Evolutionary conservation across 1,140 invertebrate species (phyloP).

Genomic region (Phymastichus coffea): DNA sequence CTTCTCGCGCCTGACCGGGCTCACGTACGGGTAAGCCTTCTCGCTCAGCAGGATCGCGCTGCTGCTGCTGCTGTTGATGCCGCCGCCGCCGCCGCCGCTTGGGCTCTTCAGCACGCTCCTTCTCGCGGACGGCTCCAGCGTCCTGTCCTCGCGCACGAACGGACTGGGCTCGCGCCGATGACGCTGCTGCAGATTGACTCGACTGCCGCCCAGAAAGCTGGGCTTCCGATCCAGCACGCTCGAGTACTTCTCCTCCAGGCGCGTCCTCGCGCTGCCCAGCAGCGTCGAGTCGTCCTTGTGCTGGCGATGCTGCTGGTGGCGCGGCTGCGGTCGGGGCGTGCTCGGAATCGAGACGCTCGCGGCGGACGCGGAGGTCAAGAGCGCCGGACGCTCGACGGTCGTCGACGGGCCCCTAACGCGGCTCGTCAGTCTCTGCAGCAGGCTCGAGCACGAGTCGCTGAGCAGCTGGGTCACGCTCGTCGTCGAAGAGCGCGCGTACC

Average conservation of each 20-base stretch:
- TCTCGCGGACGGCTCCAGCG: constrained; percentile 60
- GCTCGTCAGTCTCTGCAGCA: constrained; percentile 75
- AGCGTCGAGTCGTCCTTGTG: neutral
- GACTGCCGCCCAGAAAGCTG: constrained; percentile 14
- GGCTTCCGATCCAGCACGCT: constrained; percentile 68
- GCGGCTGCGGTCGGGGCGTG: neutral
- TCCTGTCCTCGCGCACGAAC: constrained; percentile 60
- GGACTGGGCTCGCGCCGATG: constrained; percentile 38
- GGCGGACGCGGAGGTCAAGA: neutral
- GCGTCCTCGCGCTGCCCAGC: constrained; percentile 60
- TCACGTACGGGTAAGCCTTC: constrained; percentile 67
- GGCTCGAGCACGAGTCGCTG: constrained; percentile 79
- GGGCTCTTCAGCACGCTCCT: constrained; percentile 50
- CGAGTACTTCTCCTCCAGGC: constrained; percentile 74
- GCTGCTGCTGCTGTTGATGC: no score
- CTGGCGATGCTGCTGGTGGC: no score
- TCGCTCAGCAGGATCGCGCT: constrained; percentile 62
- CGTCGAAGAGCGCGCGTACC: constrained; percentile 72
- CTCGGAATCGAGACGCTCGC: neutral
- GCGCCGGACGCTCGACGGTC: constrained; percentile 32
- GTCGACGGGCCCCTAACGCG: constrained; percentile 67
- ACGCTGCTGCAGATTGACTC: constrained; percentile 2
- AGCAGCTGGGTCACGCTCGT: constrained; percentile 83
- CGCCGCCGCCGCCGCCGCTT: no score
- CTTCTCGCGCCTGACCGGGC: constrained; percentile 38